phyloP scores from a whole-genome alignment of 2,113 vertebrate genomes.

The Triplophysa tibetana region DNA sequence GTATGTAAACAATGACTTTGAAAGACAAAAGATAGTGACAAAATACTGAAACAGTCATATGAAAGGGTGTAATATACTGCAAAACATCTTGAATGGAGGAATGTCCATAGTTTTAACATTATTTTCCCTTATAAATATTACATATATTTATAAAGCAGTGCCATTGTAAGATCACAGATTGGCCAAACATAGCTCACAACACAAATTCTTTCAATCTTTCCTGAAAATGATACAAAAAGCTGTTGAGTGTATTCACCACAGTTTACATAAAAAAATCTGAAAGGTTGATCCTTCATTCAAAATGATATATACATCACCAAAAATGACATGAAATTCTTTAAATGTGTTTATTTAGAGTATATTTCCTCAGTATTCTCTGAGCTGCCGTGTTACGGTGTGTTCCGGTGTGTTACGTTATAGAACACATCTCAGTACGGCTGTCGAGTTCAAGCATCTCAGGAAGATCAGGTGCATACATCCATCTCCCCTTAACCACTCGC shows the following conservation, averaged over 20 bases:
- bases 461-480: constrained; percentile 56
- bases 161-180: background rate
- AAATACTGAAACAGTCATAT: background rate
- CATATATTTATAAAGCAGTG: background rate
- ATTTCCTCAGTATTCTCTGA: background rate
- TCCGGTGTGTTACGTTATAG: constrained; percentile 55
- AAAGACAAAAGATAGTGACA: background rate
- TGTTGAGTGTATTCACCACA: background rate
- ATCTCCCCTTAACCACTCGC: constrained; percentile 46
- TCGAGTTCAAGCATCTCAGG: constrained; percentile 63
- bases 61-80: background rate
- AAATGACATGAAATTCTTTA: constrained; percentile 10
- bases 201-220: background rate
- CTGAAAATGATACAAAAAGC: background rate
- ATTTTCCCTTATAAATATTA: background rate
- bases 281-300: constrained; percentile 2
- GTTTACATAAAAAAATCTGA: background rate
- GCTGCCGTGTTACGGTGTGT: constrained; percentile 45
- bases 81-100: background rate
- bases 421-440: constrained; percentile 49
- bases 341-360: background rate
- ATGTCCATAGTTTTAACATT: background rate
- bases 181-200: background rate
- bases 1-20: background rate
- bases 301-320: constrained; percentile 14